A percentile compares a stretch with the other conserved stretches of the same genome.
Conservation (phyloP, 2,888 invertebrate species). For the Drosophila kuntzei region DNA sequence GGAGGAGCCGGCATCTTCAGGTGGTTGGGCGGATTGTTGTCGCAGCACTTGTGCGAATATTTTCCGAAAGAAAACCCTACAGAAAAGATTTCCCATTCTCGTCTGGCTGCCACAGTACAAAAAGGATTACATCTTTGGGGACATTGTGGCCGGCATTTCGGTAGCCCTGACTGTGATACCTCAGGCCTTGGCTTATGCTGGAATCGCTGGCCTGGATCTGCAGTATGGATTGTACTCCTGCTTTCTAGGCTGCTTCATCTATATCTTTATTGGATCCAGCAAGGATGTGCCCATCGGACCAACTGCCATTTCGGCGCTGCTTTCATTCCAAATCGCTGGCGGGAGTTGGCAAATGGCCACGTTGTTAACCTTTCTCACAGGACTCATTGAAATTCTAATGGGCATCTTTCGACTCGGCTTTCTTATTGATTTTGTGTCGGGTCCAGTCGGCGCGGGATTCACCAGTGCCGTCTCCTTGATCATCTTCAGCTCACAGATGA, state of each 20-base stretch:
- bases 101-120: slow-evolving; percentile 93
- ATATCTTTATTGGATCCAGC: slow-evolving; percentile 95
- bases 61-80: slow-evolving; percentile 90
- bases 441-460: slow-evolving; percentile 95
- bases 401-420: slow-evolving; percentile 94
- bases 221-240: slow-evolving; percentile 97
- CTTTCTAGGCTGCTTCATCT: slow-evolving; percentile 95
- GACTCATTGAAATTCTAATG: slow-evolving; percentile 92
- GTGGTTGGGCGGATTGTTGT: slow-evolving; percentile 58
- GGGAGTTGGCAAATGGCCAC: slow-evolving; percentile 89
- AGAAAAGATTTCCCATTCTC: slow-evolving; percentile 91
- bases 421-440: slow-evolving; percentile 95
- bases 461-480: slow-evolving; percentile 96
- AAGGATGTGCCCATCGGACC: slow-evolving; percentile 97
- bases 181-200: slow-evolving; percentile 93
- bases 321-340: slow-evolving; percentile 92
- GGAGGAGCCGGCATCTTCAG: slow-evolving; percentile 75
- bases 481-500: slow-evolving; percentile 94
- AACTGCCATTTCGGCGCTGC: slow-evolving; percentile 95
- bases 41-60: slow-evolving; percentile 84
- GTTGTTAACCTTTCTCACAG: slow-evolving; percentile 91
- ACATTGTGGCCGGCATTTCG: slow-evolving; percentile 95
- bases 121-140: slow-evolving; percentile 91
- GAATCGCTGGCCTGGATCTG: slow-evolving; percentile 91
- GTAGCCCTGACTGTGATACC: slow-evolving; percentile 90